Conservation (phyloP, 2,113 vertebrate species). For the Melospiza georgiana region DNA sequence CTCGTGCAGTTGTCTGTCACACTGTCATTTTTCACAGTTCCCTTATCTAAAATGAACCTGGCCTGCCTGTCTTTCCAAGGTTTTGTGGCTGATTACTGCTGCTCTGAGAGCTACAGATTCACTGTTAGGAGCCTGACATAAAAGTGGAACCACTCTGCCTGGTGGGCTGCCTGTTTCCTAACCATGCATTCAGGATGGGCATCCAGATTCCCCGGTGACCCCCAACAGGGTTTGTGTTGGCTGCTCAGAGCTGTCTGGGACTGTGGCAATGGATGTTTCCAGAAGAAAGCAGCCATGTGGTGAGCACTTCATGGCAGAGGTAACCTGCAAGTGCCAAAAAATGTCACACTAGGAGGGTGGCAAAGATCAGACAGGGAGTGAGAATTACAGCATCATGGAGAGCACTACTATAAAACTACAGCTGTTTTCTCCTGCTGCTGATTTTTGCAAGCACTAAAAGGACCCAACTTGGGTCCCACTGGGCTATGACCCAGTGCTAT, state of each 20-base stretch:
- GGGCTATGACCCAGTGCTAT: not conserved
- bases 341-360: not conserved
- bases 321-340: not conserved
- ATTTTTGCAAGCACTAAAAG: not conserved
- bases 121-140: not conserved
- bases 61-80: not conserved
- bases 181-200: not conserved
- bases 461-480: not conserved
- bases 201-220: not conserved
- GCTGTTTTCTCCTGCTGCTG: not conserved
- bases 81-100: not conserved
- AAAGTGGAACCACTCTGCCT: not conserved
- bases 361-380: not conserved
- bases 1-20: not conserved
- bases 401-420: not conserved
- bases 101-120: not conserved
- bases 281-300: not conserved
- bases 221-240: not conserved
- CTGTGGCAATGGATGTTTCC: not conserved
- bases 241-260: not conserved
- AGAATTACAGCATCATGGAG: not conserved
- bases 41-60: conserved; percentile 28
- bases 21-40: not conserved
- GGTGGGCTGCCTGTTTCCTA: not conserved
- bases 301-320: not conserved